Conservation (phyloP, 2,888 invertebrate genomes). For the Archaeoteleia sp. region DNA sequence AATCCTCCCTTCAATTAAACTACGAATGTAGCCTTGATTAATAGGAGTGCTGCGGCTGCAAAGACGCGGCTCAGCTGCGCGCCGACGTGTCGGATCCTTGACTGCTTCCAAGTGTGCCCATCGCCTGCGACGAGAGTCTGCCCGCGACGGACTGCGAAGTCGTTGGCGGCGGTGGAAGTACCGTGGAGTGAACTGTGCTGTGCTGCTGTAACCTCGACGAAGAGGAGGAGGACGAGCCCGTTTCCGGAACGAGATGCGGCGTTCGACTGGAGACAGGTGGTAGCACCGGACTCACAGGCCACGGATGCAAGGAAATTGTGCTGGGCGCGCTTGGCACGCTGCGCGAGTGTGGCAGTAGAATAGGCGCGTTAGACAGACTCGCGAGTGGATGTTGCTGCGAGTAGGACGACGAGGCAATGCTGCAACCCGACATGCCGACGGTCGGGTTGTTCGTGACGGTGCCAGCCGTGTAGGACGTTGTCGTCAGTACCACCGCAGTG, state of each 20-base stretch:
- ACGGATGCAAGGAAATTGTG: conserved; percentile 81
- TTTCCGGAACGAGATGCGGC: conserved; percentile 84
- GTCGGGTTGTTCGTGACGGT: conserved; percentile 65
- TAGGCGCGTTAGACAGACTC: conserved; percentile 66
- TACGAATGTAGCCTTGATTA: conserved; percentile 50
- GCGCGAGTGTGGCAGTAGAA: conserved; percentile 75
- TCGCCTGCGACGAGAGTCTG: conserved; percentile 67
- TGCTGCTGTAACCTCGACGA: conserved; percentile 28
- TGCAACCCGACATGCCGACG: conserved; percentile 62
- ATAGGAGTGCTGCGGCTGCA: conserved; percentile 75
- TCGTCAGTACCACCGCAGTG: conserved; percentile 81
- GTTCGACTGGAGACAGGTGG: conserved; percentile 83
- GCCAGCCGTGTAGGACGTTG: conserved; percentile 75
- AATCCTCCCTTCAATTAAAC: conserved; percentile 5
- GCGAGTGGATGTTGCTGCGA: conserved; percentile 67
- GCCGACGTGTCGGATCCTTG: conserved; percentile 72
- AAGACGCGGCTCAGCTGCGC: conserved; percentile 73
- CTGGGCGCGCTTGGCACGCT: conserved; percentile 78
- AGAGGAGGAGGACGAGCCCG: conserved; percentile 65
- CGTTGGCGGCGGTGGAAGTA: conserved; percentile 55
- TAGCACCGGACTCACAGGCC: conserved; percentile 87
- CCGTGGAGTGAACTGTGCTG: conserved; percentile 31
- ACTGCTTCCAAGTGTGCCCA: conserved; percentile 71
- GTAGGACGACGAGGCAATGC: conserved; percentile 55
- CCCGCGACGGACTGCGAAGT: conserved; percentile 69